Percentiles rank a stretch among this genome's conserved stretches.
Conservation (phyloP, 92 coral and sea anemone genomes). For the Metridium senile region DNA sequence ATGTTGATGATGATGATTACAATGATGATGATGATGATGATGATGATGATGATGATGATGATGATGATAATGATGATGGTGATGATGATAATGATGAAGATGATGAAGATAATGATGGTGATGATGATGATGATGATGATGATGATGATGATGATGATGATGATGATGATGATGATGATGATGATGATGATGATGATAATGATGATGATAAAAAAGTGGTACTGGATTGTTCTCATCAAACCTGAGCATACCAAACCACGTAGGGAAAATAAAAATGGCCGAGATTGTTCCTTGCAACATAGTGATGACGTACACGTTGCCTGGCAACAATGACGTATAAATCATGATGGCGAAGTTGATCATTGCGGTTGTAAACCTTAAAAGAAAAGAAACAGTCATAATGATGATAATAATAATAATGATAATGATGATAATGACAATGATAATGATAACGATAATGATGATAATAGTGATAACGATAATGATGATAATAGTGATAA, state of each 20-base stretch:
- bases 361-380: constrained; percentile 5
- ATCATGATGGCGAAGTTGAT: constrained; percentile 16
- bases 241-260: constrained; percentile 7
- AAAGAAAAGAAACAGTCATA: neutral
- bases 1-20: too few relatives aligned
- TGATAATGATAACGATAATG: neutral
- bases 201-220: neutral
- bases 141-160: too few relatives aligned
- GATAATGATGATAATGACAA: neutral
- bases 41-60: too few relatives aligned
- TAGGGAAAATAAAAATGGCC: neutral
- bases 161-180: too few relatives aligned
- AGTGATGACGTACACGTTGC: constrained; percentile 8
- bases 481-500: neutral
- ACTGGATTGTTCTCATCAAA: neutral
- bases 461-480: neutral
- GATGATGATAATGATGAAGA: too few relatives aligned
- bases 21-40: too few relatives aligned
- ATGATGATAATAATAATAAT: neutral
- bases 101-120: too few relatives aligned
- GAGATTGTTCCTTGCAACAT: neutral
- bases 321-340: constrained; percentile 10
- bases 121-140: too few relatives aligned
- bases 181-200: too few relatives aligned
- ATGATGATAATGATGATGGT: too few relatives aligned